phyloP scores from a whole-genome alignment of 2,113 vertebrate genomes.

The Sprattus sprattus region DNA sequence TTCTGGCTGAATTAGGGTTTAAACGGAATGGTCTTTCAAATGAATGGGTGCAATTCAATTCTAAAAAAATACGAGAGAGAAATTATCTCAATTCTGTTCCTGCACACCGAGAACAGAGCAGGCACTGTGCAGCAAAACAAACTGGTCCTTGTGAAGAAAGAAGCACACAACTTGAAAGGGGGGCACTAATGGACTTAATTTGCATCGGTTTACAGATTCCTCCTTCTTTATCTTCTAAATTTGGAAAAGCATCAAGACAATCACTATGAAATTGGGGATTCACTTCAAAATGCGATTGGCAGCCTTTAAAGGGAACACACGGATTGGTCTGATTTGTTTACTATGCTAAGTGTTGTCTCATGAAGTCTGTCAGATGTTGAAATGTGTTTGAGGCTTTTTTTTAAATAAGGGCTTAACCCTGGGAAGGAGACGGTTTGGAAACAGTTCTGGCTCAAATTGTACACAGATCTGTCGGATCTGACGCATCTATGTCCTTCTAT shows the following conservation, averaged over 20 bases:
- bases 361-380: conserved; percentile 6
- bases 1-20: neutral
- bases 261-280: neutral
- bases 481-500: neutral
- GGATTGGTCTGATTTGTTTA: conserved; percentile 16
- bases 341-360: neutral
- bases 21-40: neutral
- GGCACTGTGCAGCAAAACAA: neutral
- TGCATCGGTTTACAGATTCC: conserved; percentile 8
- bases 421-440: neutral
- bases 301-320: neutral
- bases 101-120: neutral
- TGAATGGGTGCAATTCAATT: conserved; percentile 6
- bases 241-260: conserved; percentile 18
- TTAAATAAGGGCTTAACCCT: neutral
- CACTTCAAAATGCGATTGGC: conserved; percentile 21
- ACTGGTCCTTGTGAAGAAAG: neutral
- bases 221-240: conserved; percentile 8
- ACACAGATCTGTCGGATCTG: neutral
- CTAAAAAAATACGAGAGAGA: neutral
- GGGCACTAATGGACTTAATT: conserved; percentile 20
- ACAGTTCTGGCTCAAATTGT: neutral
- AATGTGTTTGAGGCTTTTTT: conserved; percentile 12
- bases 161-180: conserved; percentile 21
- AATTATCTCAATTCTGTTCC: conserved; percentile 9